A percentile compares a stretch with the other conserved stretches of the same genome.
Evolutionary conservation across 1,140 invertebrate genomes (phyloP).

Genomic region (Paraescarpia echinospica): DNA sequence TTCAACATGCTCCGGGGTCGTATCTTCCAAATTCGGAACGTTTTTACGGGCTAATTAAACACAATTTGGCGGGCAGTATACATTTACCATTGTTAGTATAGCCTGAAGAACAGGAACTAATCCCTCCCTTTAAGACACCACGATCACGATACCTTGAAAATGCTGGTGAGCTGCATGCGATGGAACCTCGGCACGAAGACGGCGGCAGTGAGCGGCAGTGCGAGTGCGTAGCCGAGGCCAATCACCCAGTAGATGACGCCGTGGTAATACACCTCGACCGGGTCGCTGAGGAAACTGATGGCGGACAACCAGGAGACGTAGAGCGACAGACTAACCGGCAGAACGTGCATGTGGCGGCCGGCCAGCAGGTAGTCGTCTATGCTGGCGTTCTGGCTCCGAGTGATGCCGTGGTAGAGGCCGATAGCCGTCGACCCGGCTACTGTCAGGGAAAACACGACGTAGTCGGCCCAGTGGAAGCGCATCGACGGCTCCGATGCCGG

Average conservation of each 20-base stretch:
- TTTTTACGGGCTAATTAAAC: too few relatives aligned
- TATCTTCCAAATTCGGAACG: too few relatives aligned
- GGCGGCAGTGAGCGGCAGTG: conserved; percentile 35
- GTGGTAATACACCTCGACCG: conserved; percentile 76
- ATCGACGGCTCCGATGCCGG: background rate
- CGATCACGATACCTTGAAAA: conserved; percentile 51
- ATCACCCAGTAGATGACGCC: conserved; percentile 45
- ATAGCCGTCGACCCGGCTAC: conserved; percentile 49
- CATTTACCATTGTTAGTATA: too few relatives aligned
- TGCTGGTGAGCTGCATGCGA: conserved; percentile 47
- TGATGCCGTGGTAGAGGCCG: conserved; percentile 47
- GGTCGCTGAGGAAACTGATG: conserved; percentile 83
- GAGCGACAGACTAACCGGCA: conserved; percentile 49
- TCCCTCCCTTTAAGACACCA: too few relatives aligned
- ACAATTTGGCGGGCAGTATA: too few relatives aligned
- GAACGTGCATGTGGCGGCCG: conserved; percentile 24
- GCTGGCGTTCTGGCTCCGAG: conserved; percentile 31
- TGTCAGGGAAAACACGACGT: conserved; percentile 49
- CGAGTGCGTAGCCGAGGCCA: conserved; percentile 38
- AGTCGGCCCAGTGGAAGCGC: conserved; percentile 47
- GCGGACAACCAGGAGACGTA: conserved; percentile 80
- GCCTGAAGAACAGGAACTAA: too few relatives aligned
- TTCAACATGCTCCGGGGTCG: too few relatives aligned
- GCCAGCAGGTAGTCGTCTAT: conserved; percentile 35
- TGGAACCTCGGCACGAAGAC: conserved; percentile 54